These are phyloP conservation scores for Thereva nobilitata DNA, from an alignment of 2,888 invertebrate genomes.

Conservation along the genomic window DNA sequence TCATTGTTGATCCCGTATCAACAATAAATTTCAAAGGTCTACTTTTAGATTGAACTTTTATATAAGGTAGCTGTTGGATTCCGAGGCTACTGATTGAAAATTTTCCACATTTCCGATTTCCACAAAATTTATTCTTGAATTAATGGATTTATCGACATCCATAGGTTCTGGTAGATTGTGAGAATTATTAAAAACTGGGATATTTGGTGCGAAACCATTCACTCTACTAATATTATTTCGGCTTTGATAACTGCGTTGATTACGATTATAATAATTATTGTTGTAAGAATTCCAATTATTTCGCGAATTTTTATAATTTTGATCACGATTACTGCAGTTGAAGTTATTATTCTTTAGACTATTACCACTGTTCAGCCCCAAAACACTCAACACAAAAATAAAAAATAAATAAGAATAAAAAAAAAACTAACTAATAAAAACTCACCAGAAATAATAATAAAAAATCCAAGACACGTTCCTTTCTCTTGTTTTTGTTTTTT, in stretches of 20 bases:
- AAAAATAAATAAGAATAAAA: too few species aligned
- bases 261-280: not conserved
- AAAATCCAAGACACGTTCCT: too few species aligned
- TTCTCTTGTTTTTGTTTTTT: too few species aligned
- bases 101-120: constrained; percentile 9
- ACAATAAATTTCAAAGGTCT: constrained; percentile 35
- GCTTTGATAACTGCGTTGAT: not conserved
- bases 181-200: not conserved
- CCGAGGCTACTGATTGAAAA: constrained; percentile 31
- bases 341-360: not conserved
- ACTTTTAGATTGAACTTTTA: constrained; percentile 29
- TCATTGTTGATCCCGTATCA: constrained; percentile 37
- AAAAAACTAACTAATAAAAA: too few species aligned
- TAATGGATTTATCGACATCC: constrained; percentile 13
- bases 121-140: constrained; percentile 10
- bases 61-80: constrained; percentile 34
- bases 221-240: not conserved
- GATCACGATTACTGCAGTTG: not conserved
- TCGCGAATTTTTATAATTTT: too few species aligned
- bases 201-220: not conserved
- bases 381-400: too few species aligned
- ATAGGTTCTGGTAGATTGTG: constrained; percentile 2
- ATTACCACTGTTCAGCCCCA: too few species aligned
- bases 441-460: too few species aligned
- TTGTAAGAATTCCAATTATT: too few species aligned